Conservation (phyloP, 2,113 vertebrate species). For the Muscicapa adusta region DNA sequence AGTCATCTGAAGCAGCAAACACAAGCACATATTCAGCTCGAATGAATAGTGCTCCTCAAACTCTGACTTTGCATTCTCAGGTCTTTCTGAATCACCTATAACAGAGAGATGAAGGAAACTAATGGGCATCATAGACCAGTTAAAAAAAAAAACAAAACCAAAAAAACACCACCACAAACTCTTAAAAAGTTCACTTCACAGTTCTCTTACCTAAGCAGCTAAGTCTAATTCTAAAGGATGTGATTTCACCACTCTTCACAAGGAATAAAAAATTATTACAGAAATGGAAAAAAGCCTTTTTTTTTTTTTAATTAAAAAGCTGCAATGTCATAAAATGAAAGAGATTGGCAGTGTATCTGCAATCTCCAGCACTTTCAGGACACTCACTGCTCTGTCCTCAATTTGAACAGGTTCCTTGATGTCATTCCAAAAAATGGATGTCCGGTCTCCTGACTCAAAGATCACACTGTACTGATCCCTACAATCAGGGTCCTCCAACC, state of each 20-base stretch:
- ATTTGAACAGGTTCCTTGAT: conserved; percentile 88
- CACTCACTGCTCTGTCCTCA: conserved; percentile 92
- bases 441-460: conserved; percentile 95
- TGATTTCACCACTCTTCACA: not conserved
- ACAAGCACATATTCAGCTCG: not conserved
- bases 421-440: conserved; percentile 92
- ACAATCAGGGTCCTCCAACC: conserved; percentile 94
- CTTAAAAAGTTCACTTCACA: not conserved
- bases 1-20: not conserved
- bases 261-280: not conserved
- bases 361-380: not conserved
- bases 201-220: not conserved
- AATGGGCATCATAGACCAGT: not conserved
- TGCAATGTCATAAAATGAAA: not conserved
- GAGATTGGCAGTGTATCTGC: not conserved
- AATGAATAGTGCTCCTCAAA: not conserved
- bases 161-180: not conserved
- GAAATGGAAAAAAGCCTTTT: not conserved
- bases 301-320: not conserved
- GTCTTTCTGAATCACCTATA: conserved; percentile 3
- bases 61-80: conserved; percentile 2
- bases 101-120: not conserved
- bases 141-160: not conserved
- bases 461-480: conserved; percentile 98
- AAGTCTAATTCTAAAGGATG: not conserved